Percentiles rank a stretch among this genome's conserved stretches.
Conservation (phyloP, 2,113 vertebrate species). For the Trogon melanurus region DNA sequence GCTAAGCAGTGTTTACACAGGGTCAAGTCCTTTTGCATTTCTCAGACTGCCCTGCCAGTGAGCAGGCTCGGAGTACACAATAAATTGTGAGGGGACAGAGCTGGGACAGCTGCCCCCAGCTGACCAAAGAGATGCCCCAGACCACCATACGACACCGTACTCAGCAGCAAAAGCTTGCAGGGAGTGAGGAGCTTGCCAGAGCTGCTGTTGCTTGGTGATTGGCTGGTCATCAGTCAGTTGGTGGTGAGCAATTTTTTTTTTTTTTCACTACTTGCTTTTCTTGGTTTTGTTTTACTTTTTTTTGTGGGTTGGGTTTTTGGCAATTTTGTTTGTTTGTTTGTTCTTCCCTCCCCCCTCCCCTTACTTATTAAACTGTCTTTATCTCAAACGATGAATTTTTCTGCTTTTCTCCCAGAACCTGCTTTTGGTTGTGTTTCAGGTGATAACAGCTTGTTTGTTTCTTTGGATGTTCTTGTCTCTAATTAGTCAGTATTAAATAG, state of each 20-base stretch:
- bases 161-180: neutral
- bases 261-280: neutral
- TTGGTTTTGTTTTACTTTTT: neutral
- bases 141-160: neutral
- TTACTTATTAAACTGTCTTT: neutral
- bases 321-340: no score
- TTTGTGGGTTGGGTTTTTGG: no score
- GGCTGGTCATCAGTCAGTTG: neutral
- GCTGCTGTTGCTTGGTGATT: neutral
- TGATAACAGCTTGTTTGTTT: neutral
- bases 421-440: neutral
- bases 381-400: neutral
- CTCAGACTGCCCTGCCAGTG: fast-evolving
- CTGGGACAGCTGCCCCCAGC: neutral
- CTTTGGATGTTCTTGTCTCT: neutral
- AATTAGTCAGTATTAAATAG: constrained; percentile 4
- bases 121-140: neutral
- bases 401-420: neutral
- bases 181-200: neutral
- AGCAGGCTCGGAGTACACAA: neutral
- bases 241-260: neutral
- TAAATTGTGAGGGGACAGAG: neutral
- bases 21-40: neutral
- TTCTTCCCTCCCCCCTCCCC: no score
- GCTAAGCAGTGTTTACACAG: neutral